Conservation (phyloP, 1,140 invertebrate species). For the Drosophila kikkawai region DNA sequence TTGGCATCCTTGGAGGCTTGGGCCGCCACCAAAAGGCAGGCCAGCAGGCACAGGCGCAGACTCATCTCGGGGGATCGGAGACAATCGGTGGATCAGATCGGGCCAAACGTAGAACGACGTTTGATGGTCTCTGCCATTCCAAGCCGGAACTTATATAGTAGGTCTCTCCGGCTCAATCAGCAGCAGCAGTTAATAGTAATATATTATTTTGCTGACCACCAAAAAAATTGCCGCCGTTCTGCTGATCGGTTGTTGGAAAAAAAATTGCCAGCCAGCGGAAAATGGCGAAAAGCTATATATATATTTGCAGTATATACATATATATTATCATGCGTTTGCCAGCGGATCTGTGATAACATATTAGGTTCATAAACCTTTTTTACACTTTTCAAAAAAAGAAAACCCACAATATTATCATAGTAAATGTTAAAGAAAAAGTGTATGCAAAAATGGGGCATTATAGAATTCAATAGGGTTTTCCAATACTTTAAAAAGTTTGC, state of each 20-base stretch:
- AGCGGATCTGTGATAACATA: slow-evolving; percentile 22
- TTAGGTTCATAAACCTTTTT: slow-evolving; percentile 33
- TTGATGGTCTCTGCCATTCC: slow-evolving; percentile 45
- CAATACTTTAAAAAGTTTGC: neutral
- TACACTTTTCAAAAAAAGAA: slow-evolving; percentile 8
- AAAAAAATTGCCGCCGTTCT: slow-evolving; percentile 10
- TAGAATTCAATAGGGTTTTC: neutral
- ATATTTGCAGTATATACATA: neutral
- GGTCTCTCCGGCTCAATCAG: neutral
- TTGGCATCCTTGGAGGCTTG: slow-evolving; percentile 56
- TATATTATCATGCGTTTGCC: slow-evolving; percentile 18
- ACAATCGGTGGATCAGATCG: slow-evolving; percentile 26
- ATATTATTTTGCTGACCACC: slow-evolving; percentile 35
- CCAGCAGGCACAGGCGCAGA: slow-evolving; percentile 64
- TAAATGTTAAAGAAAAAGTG: neutral
- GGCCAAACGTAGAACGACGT: slow-evolving; percentile 72
- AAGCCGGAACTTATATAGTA: slow-evolving; percentile 52
- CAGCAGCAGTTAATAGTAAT: slow-evolving; percentile 6
- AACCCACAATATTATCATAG: neutral
- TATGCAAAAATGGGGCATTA: neutral
- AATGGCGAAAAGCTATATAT: slow-evolving; percentile 11
- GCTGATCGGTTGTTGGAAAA: slow-evolving; percentile 24
- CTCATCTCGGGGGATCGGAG: slow-evolving; percentile 51
- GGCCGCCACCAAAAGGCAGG: slow-evolving; percentile 63
- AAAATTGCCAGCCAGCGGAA: slow-evolving; percentile 28